A percentile compares a stretch with the other conserved stretches of the same genome.
These are phyloP conservation scores for Synanthedon tipuliformis DNA, from an alignment of 2,888 invertebrate genomes.

Conservation along the genomic window DNA sequence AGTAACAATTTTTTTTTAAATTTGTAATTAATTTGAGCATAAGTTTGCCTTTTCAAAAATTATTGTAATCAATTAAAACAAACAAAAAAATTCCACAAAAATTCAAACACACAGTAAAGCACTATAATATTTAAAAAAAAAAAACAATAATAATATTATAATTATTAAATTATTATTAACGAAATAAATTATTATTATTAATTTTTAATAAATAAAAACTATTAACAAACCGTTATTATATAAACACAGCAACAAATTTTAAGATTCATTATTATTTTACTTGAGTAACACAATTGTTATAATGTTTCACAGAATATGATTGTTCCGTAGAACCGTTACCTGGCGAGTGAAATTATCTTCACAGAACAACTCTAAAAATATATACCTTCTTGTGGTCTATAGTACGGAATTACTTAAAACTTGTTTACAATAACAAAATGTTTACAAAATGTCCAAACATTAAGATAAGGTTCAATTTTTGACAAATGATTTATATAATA, in stretches of 20 bases:
- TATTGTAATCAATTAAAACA: background rate
- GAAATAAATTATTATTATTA: no score
- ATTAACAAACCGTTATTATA: background rate
- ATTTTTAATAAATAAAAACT: background rate
- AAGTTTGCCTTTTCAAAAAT: background rate
- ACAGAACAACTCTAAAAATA: constrained; percentile 42
- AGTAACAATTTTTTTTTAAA: background rate
- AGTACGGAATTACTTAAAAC: constrained; percentile 56
- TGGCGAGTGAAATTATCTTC: constrained; percentile 38
- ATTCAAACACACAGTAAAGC: no score
- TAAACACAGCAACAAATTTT: constrained; percentile 6
- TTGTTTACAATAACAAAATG: constrained; percentile 48
- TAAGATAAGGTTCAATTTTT: constrained; percentile 24
- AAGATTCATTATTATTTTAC: constrained; percentile 28
- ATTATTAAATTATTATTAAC: no score
- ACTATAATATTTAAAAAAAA: no score
- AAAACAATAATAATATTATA: no score
- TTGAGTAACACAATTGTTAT: no score
- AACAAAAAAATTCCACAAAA: background rate
- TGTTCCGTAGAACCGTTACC: constrained; percentile 32
- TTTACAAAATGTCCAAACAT: constrained; percentile 51
- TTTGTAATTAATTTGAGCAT: background rate
- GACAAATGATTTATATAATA: background rate
- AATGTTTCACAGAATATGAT: constrained; percentile 25
- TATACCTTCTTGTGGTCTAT: constrained; percentile 29